Evolutionary conservation across 1,140 invertebrate genomes (phyloP), one percentile per base, ranked within the genome.

Genomic region (Atta cephalotes): DNA sequence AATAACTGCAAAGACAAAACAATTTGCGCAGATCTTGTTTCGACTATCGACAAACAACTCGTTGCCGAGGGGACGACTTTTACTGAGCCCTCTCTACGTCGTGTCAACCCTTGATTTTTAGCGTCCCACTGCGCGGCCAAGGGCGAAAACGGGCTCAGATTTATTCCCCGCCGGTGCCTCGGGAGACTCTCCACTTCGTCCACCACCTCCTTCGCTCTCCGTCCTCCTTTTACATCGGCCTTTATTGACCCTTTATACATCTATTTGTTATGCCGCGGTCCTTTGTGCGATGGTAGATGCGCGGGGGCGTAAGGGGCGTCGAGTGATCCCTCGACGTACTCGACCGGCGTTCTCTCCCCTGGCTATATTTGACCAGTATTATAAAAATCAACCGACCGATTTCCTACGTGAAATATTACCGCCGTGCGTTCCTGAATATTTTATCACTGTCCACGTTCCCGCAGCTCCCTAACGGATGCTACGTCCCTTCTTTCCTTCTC

Each of bases 371-470:
- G 95, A 95, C 95, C 95, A 95, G 95, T 95, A 95, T 95, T 95
- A 95, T 95, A 95, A 95, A 95, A 95, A 95, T 95, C 95, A 95
- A 95, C 94, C 95, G 94, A 95, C 94, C 95, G 95, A 95, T 95
- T 95, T 95, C 93, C 94, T 95, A 92, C 93, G 90, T 95, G 93
- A 95, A 95, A 95, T 95, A 95, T 95, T 93, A 92, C 94, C 93
- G 94, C 91, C 88, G 91, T 92, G 94, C 92, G 87, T 91, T 92
- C 92, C 92, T 95, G 95, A 95, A 95, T 95, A 95, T 95, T 95
- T 95, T 95, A 95, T 95, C 93, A 92, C 92, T 93, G 94, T 95
- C 94, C 95, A 94, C 92, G 80, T 76, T 91, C 87, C 87, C 56
- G 68, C 39, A 85, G 72, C 85, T 86, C 81, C 82, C 85, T 71